Conservation (phyloP, 1,140 invertebrate species). For the Drosophila erecta region DNA sequence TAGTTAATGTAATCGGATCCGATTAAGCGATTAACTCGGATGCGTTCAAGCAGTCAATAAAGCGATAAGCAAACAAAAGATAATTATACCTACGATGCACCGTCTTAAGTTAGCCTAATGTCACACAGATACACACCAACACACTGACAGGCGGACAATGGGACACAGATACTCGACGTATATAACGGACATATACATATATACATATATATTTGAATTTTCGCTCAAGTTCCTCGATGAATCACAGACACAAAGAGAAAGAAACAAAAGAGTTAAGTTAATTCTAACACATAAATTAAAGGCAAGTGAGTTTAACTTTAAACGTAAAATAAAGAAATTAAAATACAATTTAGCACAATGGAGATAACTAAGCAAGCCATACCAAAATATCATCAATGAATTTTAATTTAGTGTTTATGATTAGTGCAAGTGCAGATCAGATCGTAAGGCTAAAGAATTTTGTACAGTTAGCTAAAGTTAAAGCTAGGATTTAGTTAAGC, state of each 20-base stretch:
- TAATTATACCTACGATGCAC: constrained; percentile 54
- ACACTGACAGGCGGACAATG: constrained; percentile 15
- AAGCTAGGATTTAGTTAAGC: constrained; percentile 54
- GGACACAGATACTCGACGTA: constrained; percentile 12
- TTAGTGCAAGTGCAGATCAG: constrained; percentile 61
- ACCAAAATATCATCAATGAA: constrained; percentile 73
- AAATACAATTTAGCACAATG: constrained; percentile 66
- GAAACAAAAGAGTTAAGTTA: constrained; percentile 59
- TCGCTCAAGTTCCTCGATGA: constrained; percentile 79
- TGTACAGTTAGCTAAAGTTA: constrained; percentile 74
- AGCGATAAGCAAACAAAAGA: constrained; percentile 48
- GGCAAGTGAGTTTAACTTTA: constrained; percentile 73
- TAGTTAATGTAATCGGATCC: constrained; percentile 72
- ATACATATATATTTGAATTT: constrained; percentile 60
- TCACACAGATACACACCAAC: constrained; percentile 33
- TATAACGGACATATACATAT: background rate
- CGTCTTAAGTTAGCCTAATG: constrained; percentile 67
- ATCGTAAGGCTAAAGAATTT: constrained; percentile 66
- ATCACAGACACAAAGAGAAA: constrained; percentile 57
- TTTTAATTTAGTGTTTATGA: constrained; percentile 74
- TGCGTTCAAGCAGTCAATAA: constrained; percentile 75
- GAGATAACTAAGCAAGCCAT: constrained; percentile 59
- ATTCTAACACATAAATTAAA: constrained; percentile 57
- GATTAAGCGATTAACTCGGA: constrained; percentile 57
- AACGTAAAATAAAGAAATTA: constrained; percentile 46